Percentiles rank a stretch among this genome's conserved stretches.
These are phyloP conservation scores for Hemithea aestivaria DNA, from an alignment of 2,888 invertebrate species.

Conservation along the genomic window DNA sequence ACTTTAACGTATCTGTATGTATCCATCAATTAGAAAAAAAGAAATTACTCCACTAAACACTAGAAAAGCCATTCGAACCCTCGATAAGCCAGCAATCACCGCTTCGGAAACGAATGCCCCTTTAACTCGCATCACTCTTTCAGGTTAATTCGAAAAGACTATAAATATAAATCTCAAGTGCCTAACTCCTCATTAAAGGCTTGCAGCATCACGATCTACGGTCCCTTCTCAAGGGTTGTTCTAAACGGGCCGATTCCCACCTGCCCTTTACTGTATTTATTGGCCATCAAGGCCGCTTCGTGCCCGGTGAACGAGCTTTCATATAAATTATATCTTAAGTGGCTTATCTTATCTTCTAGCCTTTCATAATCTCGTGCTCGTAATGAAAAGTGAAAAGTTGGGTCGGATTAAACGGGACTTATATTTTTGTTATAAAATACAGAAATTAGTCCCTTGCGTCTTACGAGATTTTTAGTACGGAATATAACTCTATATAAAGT, in stretches of 20 bases:
- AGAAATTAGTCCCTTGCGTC: too few species aligned
- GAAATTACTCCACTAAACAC: too few species aligned
- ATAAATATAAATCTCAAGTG: conserved; percentile 36
- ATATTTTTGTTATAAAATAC: too few species aligned
- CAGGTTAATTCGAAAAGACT: conserved; percentile 20
- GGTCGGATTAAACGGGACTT: too few species aligned
- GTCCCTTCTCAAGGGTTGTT: conserved; percentile 8
- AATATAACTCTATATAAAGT: too few species aligned
- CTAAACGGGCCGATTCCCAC: conserved; percentile 30
- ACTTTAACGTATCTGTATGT: too few species aligned
- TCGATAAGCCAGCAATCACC: conserved; percentile 26
- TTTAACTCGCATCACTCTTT: conserved; percentile 16
- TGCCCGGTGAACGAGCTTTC: conserved; percentile 1
- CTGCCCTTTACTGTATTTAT: conserved; percentile 32
- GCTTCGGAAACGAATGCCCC: conserved; percentile 14
- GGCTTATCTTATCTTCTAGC: conserved; percentile 4
- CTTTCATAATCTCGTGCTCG: neutral
- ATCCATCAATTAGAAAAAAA: too few species aligned
- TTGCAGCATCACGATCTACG: conserved; percentile 12
- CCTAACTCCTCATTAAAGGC: conserved; percentile 16
- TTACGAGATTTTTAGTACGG: too few species aligned
- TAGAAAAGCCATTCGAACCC: neutral
- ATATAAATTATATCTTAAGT: conserved; percentile 11
- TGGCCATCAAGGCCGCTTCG: conserved; percentile 16
- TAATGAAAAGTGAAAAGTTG: too few species aligned